Conservation (phyloP, 2,888 invertebrate genomes). For the Aphrophora alni region DNA sequence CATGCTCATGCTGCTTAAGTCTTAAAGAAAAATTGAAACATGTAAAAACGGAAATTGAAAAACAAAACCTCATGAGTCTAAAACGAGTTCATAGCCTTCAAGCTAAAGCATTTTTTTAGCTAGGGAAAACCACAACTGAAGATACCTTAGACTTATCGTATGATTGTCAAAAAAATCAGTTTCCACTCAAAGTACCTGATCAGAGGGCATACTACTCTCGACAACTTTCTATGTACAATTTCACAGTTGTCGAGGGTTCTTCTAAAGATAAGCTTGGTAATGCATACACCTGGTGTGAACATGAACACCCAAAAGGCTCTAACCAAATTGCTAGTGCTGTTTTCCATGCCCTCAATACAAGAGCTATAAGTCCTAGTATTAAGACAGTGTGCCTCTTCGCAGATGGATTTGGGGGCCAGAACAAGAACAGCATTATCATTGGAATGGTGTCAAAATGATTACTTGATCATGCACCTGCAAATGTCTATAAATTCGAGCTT, state of each 20-base stretch:
- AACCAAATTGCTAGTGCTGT: constrained; percentile 53
- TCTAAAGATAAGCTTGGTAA: constrained; percentile 49
- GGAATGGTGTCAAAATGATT: constrained; percentile 21
- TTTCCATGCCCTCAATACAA: constrained; percentile 43
- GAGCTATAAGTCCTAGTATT: constrained; percentile 24
- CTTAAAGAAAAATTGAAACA: constrained; percentile 25
- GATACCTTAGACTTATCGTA: not conserved
- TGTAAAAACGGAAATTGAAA: constrained; percentile 19
- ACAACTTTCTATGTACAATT: constrained; percentile 54
- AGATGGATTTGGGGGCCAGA: constrained; percentile 40
- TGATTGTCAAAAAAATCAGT: constrained; percentile 49
- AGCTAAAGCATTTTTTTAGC: constrained; percentile 47
- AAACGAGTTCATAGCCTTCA: constrained; percentile 42
- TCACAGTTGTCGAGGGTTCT: constrained; percentile 52
- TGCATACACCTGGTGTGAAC: constrained; percentile 52
- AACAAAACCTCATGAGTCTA: constrained; percentile 4
- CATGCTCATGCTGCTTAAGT: constrained; percentile 27
- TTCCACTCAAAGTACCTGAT: constrained; percentile 53
- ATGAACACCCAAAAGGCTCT: constrained; percentile 51
- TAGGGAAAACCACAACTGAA: constrained; percentile 39
- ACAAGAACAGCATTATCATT: constrained; percentile 31
- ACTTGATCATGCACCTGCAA: constrained; percentile 26
- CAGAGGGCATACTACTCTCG: constrained; percentile 41
- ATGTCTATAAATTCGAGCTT: constrained; percentile 10
- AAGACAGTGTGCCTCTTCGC: constrained; percentile 32